Evolutionary conservation across 2,113 vertebrate genomes (phyloP), one percentile per base, ranked within the genome.

Genomic region (Drymodes brunneopygia): DNA sequence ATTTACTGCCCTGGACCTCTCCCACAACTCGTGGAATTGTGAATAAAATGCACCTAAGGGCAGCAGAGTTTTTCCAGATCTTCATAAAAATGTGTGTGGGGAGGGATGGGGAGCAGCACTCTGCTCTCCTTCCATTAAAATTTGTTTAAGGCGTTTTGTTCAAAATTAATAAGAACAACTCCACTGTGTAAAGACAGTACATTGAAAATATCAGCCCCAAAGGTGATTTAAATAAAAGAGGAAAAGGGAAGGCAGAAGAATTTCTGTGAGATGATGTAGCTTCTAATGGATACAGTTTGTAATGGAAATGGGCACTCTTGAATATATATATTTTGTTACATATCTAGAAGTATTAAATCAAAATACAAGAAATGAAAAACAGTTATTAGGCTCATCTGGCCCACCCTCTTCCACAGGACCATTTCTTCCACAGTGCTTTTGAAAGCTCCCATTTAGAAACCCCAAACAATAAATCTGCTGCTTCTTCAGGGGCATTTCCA

Each of bases 141-240:
- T 81, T 45, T 88, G 82, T 79, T 85, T 73, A 74, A 94, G 61
- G 77, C 60, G 60, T 74, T 95, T 86, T 71, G 44, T 60, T 90
- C 38, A 74, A 83, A 93, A 92, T 91, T 86, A 83, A 21, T 88
- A 94, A 72, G 85, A 93, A 65, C 44, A 95, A 78, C 81, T 92
- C 80, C 81, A 18, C 80, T 40, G 93, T 36, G 83, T 84, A 95
- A 88, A 91, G 81, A 67, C 56, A 78, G 60, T 38, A 70, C 50
- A 8, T 42, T 53, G 86, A 77, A 92, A 91, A 40, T 44, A 90
- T 6, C 95, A 86, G 71, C 80, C 80, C 86, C 88, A 94, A 70
- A 96, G 75, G 83, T 84, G 82, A 86, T 88, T 94, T 86, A 67
- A 94, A 94, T 88, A 83, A 51, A 82, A 88, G 86, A 86, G 88